Evolutionary conservation across 2,797 vertebrate genomes (phyloP), one percentile per base, ranked within the genome.

Genomic region (Hypotaenidia philippensis): DNA sequence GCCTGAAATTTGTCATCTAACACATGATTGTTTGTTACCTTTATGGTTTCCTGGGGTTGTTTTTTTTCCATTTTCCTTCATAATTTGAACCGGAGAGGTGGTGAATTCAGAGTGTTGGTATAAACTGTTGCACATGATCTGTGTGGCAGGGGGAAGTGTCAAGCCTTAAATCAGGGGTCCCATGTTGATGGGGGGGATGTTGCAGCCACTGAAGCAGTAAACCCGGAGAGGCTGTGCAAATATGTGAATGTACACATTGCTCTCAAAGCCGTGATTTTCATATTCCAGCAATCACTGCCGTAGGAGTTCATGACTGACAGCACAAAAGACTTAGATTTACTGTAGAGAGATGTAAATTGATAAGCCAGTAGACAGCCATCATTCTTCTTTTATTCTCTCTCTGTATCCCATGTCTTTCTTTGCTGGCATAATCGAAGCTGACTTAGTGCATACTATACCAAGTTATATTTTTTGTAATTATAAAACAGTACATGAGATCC

Each of bases 321-420:
- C 92, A 93, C 65, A 82, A 90, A 96, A 47, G 88, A 83, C 50
- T 76, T 72, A 60, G 70, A 95, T 96, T 90, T 91, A 83, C 76
- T 89, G 78, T 49, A 80, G 94, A 95, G 81, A 95, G 89, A 97
- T 94, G 80, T 80, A 96, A 96, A 95, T 92, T 96, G 95, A 94
- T 96, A 97, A 96, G 89, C 76, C 85, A n/a, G 69, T 76, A 87
- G 81, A 82, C 90, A 93, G 75, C 83, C 86, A 76, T 91, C 88
- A 93, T 88, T 96, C 89, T 93, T 82, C 45, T 64, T 91, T 91
- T 93, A 89, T 90, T 96, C 50, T 82, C 55, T 89, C 81, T 83
- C 77, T 90, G 55, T 87, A 95, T 90, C 85, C 74, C 68, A 38
- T 53, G 70, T 87, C 74, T 71, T 66, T 72, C 80, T 95, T 77